Evolutionary conservation across 1,140 invertebrate genomes (phyloP), one percentile per base, ranked within the genome.

Genomic region (Leptoteleia sp.): DNA sequence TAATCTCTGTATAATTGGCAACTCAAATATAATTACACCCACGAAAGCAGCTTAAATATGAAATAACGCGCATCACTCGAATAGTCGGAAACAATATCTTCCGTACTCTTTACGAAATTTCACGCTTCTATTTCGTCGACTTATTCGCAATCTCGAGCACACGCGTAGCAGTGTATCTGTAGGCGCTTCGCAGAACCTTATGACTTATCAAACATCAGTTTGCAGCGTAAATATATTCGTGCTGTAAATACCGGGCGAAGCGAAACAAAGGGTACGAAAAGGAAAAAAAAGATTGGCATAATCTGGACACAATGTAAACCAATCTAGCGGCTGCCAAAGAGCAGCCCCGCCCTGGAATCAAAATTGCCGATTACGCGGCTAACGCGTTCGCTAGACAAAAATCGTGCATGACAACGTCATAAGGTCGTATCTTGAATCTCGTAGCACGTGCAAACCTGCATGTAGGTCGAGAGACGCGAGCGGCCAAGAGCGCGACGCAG

Each of bases 381-480:
- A 59, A 52, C 19, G 61, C 25, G 72, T 42, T 19, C 19, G 15
- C 29, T 38, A 67, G 52, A 59, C 22, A 75, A 76, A 65, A 76
- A 68, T 43, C 72, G 29, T 45, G 52, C 54, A 54, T 62, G 54
- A 76, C 62, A 76, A 68, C 72, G 62, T 76, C 72, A 76, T 76
- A 76, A 67, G 31, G 54, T 52, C 22, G 31, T 75, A 68, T 76
- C 71, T 75, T 4, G 27, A 16, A 75, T 75, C 61, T 43, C 3
- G 15, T 15, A 65, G 70, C 43, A 42, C 70, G 70, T 59, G 52
- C 61, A 65, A 52, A 59, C n/a, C 27, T 50, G 43, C 59, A 67
- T 68, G 54, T 67, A 76, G 47, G 73, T 68, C 64, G 64, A 64
- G 22, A 55, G 57, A 55, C 47, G 57, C 17, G n/a, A 35, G 42